A percentile compares a stretch with the other conserved stretches of the same genome.
These are phyloP conservation scores for Xestia ashworthii DNA, from an alignment of 2,888 invertebrate genomes.

Conservation along the genomic window DNA sequence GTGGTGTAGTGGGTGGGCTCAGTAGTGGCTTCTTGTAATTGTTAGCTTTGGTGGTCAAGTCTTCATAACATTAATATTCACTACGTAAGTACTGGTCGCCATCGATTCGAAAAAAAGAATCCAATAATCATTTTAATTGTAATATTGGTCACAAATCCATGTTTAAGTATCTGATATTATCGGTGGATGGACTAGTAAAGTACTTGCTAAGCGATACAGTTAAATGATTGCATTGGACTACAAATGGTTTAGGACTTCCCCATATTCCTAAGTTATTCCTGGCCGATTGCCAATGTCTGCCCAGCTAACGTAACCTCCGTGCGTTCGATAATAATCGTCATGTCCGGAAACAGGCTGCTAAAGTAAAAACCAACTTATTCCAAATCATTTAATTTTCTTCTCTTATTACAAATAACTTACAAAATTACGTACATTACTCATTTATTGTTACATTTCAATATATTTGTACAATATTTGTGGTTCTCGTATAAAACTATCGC, in stretches of 20 bases:
- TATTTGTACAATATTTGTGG: conserved; percentile 68
- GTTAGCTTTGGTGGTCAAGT: too few species aligned
- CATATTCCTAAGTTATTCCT: conserved; percentile 30
- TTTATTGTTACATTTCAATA: conserved; percentile 71
- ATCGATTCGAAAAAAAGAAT: neutral
- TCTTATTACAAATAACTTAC: conserved; percentile 86
- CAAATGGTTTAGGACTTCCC: conserved; percentile 5
- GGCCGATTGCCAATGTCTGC: conserved; percentile 29
- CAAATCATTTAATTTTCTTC: conserved; percentile 85
- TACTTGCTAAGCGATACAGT: neutral
- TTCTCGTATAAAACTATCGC: conserved; percentile 59
- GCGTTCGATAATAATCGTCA: conserved; percentile 32
- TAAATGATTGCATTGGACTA: conserved; percentile 13
- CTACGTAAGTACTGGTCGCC: too few species aligned
- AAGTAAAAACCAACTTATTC: conserved; percentile 60
- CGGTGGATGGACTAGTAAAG: neutral
- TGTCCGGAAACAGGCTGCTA: neutral
- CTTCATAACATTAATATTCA: too few species aligned
- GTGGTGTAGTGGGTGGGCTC: too few species aligned
- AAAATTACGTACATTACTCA: conserved; percentile 76
- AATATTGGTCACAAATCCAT: neutral
- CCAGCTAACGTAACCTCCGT: neutral
- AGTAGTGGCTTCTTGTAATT: too few species aligned
- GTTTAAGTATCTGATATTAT: neutral
- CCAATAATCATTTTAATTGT: neutral